Base-by-base conservation (phyloP, 2,888 invertebrate species). In the Chironomus riparius region DNA sequence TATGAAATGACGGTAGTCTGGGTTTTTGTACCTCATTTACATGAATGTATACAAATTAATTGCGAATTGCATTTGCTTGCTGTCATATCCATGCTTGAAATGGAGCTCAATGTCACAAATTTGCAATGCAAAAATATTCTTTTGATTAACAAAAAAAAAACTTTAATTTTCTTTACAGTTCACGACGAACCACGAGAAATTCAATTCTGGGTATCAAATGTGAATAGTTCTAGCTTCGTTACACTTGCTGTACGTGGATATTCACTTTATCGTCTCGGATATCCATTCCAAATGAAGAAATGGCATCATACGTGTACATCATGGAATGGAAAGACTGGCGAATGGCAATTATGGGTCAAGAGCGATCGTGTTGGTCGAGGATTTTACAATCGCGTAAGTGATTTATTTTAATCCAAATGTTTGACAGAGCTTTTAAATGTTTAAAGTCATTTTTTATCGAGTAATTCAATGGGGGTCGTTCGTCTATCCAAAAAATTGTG, bases 291-390 rank as follows among this genome's bases (percentile, higher is more conserved):
- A 79, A 85, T 89, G 81, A 88, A 89, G 82, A 87, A 87, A 82
- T 94, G 93, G 93, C 93, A 93, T 85, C 94, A 94, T 83, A 90
- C 91, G 72, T 94, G 94, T 81, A 91, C 92, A 80, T 93, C 93
- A 75, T 94, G 94, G 94, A 94, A 93, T 82, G 93, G 93, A 18
- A 91, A 90, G 82, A 93, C 93, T 6, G 94, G 94, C 70, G 94
- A 94, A 84, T 94, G 94, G 94, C 94, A 94, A 84, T 88, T 93
- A 79, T 94, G 94, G 93, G 89, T 94, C 78, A 92, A 93, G 82
- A 90, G 90, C 21, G 94, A 94, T 83, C 87, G 94, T 78, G 92
- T 94, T 72, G 93, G 93, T 78, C 88, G 94, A 81, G 94, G 94
- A 77, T 94, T 92, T 83, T 91, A 93, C 84, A 94, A 94, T 82